Conservation (phyloP, 2,113 vertebrate species). For the Isurus oxyrinchus region DNA sequence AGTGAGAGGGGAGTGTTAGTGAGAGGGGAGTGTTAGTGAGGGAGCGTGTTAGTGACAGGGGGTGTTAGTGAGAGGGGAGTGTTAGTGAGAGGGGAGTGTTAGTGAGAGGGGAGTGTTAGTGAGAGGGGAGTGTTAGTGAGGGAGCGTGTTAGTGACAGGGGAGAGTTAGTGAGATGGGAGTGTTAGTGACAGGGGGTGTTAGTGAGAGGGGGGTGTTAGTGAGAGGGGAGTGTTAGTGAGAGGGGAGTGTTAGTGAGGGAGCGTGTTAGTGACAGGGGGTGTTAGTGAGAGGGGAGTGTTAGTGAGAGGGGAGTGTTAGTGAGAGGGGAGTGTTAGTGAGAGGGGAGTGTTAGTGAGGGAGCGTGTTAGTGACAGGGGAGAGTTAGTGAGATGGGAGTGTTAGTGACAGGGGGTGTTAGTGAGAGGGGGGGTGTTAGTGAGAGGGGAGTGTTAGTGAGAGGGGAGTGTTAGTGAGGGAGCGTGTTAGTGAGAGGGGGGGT, state of each 20-base stretch:
- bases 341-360: neutral
- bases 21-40: neutral
- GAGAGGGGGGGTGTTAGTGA: neutral
- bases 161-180: too few species aligned
- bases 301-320: neutral
- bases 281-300: neutral
- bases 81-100: too few species aligned
- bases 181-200: too few species aligned
- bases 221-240: too few species aligned
- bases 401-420: neutral
- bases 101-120: neutral
- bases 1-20: neutral
- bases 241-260: neutral
- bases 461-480: neutral
- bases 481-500: too few species aligned
- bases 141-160: too few species aligned
- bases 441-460: neutral
- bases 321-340: too few species aligned
- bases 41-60: too few species aligned
- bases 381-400: neutral
- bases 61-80: neutral
- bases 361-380: neutral
- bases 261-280: neutral
- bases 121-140: too few species aligned
- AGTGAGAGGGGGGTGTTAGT: too few species aligned